Evolutionary conservation across 1,140 invertebrate genomes (phyloP), one percentile per base, ranked within the genome.

Genomic region (Aphelenchoides avenae): DNA sequence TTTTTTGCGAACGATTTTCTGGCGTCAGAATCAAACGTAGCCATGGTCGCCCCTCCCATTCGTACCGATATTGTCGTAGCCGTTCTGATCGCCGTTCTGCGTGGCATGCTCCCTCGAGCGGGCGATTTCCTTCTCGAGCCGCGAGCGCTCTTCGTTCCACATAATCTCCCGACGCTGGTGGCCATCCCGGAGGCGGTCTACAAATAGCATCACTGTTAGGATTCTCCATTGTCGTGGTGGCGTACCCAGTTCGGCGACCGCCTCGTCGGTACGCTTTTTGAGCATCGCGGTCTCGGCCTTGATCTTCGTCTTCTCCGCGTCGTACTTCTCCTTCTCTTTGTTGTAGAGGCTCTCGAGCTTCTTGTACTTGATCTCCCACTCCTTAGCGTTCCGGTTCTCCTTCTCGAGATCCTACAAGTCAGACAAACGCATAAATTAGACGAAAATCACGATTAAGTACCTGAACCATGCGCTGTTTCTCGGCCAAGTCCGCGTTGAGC

Each of bases 251-350:
- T 51, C 51, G n/a, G 42, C 37, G 4, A 56, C 52, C 37, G 55
- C 67, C 39, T 73, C 73, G 24, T 75, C 75, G 1, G 55, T 58
- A 13, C 65, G 46, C 43, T 76, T 77, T 52, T 71, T 77, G 48
- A 77, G 44, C 22, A 53, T 30, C 18, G 61, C 33, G 3, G 66
- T 39, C 42, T 75, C 74, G 7, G 63, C 57, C 27, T 75, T 76
- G 22, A 70, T 50, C 40, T 66, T 50, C 11, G 39, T 47, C 31
- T 67, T 44, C 15, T 75, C 73, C 13, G 52, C 48, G 42, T 75
- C 68, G 44, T 62, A 67, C 52, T 75, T 73, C 22, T 61, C 48
- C 36, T 73, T 73, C 46, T 76, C 75, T n/a, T 63, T 36, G n/a
- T 77, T 66, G 43, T 64, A 77, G 6, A 74, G 41, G 18, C 31